Base-by-base conservation (phyloP, 1,140 invertebrate species). In the Acyrthosiphon pisum region DNA sequence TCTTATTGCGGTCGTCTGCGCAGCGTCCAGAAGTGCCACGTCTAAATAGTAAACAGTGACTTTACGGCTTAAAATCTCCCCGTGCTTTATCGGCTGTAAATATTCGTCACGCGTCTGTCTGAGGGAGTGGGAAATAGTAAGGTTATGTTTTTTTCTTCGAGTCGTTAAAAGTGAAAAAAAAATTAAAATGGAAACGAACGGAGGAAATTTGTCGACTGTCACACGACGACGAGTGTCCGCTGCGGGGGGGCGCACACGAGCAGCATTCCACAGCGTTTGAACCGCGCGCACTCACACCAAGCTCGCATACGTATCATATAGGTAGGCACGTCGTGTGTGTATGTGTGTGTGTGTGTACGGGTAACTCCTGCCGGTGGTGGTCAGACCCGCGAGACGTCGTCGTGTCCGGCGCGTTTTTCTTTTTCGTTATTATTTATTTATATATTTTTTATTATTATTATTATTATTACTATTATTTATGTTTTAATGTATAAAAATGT, bases 171-270 rank as follows among this genome's bases (percentile, higher is more conserved):
- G 44, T 37, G 22, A n/a, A 50, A 48, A 48, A 18, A 60, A 90
- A 90, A 60, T 22, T 41, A 60, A 90, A 90, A 90, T n/a, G 35
- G 37, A 56, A 56, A 89, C 35, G 90, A 76, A 30, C 41, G 26
- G 35, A 68, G 84, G 53, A 91, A 93, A 93, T 93, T 93, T 93
- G 91, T 93, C 76, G 91, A 86, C 68, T 41, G 91, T 93, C 91
- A 93, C 81, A 41, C 44, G 44, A 91, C 81, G 91, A 86, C 90
- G 41, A 35, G 76, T 86, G 91, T 93, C 76, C 46, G 76, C 76
- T 35, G 76, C 91, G 76, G 91, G 91, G 48, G 91, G 91, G 76
- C 91, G 37, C 35, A 53, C 88, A 90, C 44, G 26, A 53, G 91
- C 81, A 83, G 44, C 81, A 93, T 91, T 91, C 90, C 90, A 91